Evolutionary conservation across 2,888 invertebrate genomes (phyloP), one percentile per base, ranked within the genome.

Genomic region (Chrysolina haemoptera): DNA sequence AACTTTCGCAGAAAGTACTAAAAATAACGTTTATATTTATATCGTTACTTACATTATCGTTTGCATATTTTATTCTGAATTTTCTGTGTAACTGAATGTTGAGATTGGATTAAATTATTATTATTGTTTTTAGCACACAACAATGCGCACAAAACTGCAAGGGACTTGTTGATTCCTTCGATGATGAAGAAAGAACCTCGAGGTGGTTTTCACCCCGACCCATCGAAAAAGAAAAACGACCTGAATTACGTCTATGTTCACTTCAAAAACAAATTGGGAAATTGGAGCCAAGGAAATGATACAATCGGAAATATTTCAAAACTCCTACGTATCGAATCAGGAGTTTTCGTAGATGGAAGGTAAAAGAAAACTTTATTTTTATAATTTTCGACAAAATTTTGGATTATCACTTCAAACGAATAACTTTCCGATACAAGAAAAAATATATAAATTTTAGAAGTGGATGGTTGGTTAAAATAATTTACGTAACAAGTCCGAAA

Each of bases 231-330:
- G 18, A 59, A 74, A 10, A 68, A 72, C 18, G 41, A 94, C 62
- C 92, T 94, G 20, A 94, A 94, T 80, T 94, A 93, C 84, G 93
- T 95, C 2, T 95, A 94, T 86, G 92, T 97, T 75, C 90, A 91
- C 80, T 93, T 96, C 76, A 93, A 93, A 84, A 92, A 94, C 84
- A 91, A 91, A 93, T 88, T 92, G 76, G 89, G 89, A 73, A 90
- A 89, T 18, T 96, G 95, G 95, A 89, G 90, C 71, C 93, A 94
- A 85, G 96, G 95, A 63, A 90, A 91, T 81, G 90, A 91, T 63
- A 92, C 96, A 78, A 93, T 95, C 75, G 88, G 90, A 80, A 92
- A 90, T 84, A 89, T 95, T 80, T 93, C 93, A 79, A 91, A 92
- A 84, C 89, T 95, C 84, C 89, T 96, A 83, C 92, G 92, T 76